These are phyloP conservation scores for Centruroides sculpturatus DNA, from an alignment of 1,140 invertebrate genomes.

Conservation along the genomic window DNA sequence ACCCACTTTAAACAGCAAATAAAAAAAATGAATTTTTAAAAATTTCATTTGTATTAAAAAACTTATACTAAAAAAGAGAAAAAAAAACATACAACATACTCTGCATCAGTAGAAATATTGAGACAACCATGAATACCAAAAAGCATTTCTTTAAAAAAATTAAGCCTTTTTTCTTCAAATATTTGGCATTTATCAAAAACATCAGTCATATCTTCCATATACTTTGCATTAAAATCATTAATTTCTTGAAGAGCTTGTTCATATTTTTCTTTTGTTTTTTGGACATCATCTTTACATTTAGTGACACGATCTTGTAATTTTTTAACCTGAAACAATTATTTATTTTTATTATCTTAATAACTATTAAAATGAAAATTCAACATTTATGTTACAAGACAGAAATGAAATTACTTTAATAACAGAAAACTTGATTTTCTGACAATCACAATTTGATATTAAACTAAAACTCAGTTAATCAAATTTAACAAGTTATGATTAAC, in stretches of 20 bases:
- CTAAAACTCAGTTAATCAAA: too few species aligned
- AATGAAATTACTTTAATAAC: too few species aligned
- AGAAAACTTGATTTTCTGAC: too few species aligned
- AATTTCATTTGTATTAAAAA: not conserved
- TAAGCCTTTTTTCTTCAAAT: constrained; percentile 80
- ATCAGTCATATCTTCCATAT: constrained; percentile 89
- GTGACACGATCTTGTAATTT: constrained; percentile 89
- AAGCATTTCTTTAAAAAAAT: constrained; percentile 87
- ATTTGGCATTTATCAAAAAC: constrained; percentile 94
- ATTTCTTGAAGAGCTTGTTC: constrained; percentile 80
- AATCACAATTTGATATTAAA: too few species aligned
- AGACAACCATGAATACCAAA: constrained; percentile 85
- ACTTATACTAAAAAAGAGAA: not conserved
- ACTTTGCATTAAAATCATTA: constrained; percentile 89
- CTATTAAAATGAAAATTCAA: too few species aligned
- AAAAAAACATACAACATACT: constrained; percentile 44
- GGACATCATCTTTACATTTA: constrained; percentile 86
- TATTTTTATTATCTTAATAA: not conserved
- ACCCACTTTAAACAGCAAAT: not conserved
- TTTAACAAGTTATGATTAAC: too few species aligned
- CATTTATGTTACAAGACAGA: too few species aligned
- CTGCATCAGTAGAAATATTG: constrained; percentile 79
- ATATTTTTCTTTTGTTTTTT: constrained; percentile 82
- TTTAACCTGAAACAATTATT: constrained; percentile 48
- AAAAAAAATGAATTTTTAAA: not conserved